These are phyloP conservation scores for Ruditapes philippinarum DNA, from an alignment of 1,140 invertebrate species.

Conservation along the genomic window DNA sequence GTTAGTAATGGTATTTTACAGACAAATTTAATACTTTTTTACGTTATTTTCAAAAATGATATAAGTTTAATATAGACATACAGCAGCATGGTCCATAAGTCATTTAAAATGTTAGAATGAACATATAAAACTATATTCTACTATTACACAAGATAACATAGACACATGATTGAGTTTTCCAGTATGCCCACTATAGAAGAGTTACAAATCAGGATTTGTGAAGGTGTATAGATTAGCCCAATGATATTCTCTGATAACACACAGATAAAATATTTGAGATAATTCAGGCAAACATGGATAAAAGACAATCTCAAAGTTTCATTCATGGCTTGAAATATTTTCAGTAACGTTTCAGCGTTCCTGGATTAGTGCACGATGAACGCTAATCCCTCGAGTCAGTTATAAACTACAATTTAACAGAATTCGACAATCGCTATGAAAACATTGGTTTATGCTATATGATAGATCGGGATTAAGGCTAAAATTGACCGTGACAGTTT, in stretches of 20 bases:
- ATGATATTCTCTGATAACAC: slow-evolving; percentile 56
- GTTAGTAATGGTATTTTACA: too few relatives aligned
- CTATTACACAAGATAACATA: neutral
- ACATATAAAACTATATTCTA: neutral
- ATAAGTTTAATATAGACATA: too few relatives aligned
- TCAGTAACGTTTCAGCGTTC: slow-evolving; percentile 38
- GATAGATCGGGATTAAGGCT: slow-evolving; percentile 57
- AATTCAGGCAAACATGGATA: slow-evolving; percentile 58
- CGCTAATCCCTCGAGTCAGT: slow-evolving; percentile 57
- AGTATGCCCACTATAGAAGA: neutral
- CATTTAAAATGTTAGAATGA: too few relatives aligned
- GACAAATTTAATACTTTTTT: too few relatives aligned
- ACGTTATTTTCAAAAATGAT: too few relatives aligned
- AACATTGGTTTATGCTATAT: slow-evolving; percentile 27
- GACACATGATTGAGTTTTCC: neutral
- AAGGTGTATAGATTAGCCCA: slow-evolving; percentile 15
- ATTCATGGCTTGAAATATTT: slow-evolving; percentile 67
- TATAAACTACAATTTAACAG: slow-evolving; percentile 65
- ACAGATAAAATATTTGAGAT: slow-evolving; percentile 65
- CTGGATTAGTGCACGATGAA: slow-evolving; percentile 45
- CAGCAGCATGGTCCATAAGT: too few relatives aligned
- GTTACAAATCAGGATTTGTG: neutral
- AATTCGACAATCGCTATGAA: slow-evolving; percentile 28
- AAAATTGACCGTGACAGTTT: slow-evolving; percentile 66
- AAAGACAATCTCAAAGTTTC: slow-evolving; percentile 57